Conservation (phyloP, 2,797 vertebrate species). For the Enteromius thamalakanensis region DNA sequence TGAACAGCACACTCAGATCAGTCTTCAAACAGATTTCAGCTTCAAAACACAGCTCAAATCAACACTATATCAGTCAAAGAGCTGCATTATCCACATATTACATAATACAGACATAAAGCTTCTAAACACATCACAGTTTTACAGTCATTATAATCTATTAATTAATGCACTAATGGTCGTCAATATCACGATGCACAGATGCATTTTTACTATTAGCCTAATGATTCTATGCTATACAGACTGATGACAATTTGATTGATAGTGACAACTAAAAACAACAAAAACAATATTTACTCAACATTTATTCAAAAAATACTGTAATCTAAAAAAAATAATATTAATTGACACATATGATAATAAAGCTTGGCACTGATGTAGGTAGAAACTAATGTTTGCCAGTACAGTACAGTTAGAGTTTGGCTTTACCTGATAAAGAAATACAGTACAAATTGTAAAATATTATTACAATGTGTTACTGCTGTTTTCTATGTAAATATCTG, state of each 20-base stretch:
- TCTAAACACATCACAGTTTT: not conserved
- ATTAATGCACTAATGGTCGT: not conserved
- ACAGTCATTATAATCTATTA: not conserved
- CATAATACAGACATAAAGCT: not conserved
- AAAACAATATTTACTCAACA: not conserved
- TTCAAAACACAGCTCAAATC: not conserved
- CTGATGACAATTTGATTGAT: not conserved
- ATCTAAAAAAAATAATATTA: not conserved
- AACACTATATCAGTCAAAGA: slow-evolving; percentile 33
- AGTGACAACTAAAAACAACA: not conserved
- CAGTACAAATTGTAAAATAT: not conserved
- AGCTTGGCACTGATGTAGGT: not conserved
- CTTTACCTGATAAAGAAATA: not conserved
- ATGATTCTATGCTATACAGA: not conserved
- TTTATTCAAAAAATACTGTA: not conserved
- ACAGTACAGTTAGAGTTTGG: not conserved
- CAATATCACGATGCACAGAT: not conserved
- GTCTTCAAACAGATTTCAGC: slow-evolving; percentile 13
- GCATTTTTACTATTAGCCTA: not conserved
- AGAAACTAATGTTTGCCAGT: no score
- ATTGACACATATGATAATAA: not conserved
- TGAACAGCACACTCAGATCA: slow-evolving; percentile 36
- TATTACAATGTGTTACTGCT: not conserved
- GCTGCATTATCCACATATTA: not conserved
- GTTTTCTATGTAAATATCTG: not conserved